phyloP scores from a whole-genome alignment of 64 coral and sea anemone genomes.

The Trachythela sp. region DNA sequence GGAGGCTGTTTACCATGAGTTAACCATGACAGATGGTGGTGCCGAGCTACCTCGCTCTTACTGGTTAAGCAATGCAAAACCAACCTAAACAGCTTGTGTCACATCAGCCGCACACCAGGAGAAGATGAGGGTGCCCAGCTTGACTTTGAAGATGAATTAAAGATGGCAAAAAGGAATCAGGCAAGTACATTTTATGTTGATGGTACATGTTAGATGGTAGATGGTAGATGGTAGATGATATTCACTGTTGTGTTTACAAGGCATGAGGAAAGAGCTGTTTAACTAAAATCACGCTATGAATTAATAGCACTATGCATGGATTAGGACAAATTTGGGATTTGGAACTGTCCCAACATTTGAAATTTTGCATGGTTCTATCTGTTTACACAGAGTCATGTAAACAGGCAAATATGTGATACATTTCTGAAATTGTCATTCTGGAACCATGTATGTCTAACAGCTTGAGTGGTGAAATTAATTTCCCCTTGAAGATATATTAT shows the following conservation, averaged over 20 bases:
- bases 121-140: slow-evolving; percentile 40
- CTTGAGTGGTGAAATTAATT: too few relatives aligned
- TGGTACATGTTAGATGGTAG: not conserved
- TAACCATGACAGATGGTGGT: slow-evolving; percentile 26
- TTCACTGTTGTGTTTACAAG: not conserved
- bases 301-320: too few relatives aligned
- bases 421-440: too few relatives aligned
- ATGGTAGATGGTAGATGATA: not conserved
- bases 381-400: too few relatives aligned
- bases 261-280: too few relatives aligned
- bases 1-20: slow-evolving; percentile 59
- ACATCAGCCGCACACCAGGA: slow-evolving; percentile 45
- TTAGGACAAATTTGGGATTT: too few relatives aligned
- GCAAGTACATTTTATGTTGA: not conserved
- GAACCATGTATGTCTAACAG: too few relatives aligned
- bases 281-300: too few relatives aligned
- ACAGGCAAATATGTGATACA: too few relatives aligned
- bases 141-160: slow-evolving; percentile 11
- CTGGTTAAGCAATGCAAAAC: slow-evolving; percentile 51
- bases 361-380: too few relatives aligned
- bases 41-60: slow-evolving; percentile 34
- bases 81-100: slow-evolving; percentile 39
- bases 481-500: too few relatives aligned
- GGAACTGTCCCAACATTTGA: too few relatives aligned
- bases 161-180: slow-evolving; percentile 19